Base-by-base conservation (phyloP, 1,140 invertebrate genomes). In the Ephestia elutella region DNA sequence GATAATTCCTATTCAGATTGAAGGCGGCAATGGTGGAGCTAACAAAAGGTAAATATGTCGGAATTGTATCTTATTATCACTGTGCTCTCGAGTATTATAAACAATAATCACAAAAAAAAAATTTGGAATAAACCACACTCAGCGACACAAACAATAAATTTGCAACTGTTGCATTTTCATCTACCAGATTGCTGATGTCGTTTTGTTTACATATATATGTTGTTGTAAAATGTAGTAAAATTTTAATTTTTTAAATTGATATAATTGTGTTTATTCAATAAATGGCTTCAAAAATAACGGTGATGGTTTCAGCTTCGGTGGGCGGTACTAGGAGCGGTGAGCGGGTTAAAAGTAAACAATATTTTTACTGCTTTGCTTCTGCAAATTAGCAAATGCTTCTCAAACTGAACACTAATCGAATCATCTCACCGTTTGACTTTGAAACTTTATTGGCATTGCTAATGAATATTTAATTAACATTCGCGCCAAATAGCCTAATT, bases 1-100 rank as follows among this genome's bases (percentile, higher is more conserved):
- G 63, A 90, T 90, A 74, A 90, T 90, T 70, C 89, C 89, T n/a
- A 90, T 90, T 59, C 89, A 90, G 66, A 86, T 90, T 69, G 89
- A 90, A 80, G 80, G 84, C 62, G 74, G 71, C 59, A 79, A 72
- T 56, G 73, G 75, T 65, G 85, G 80, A 49, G 71, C 75, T 65
- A 86, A 86, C 65, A 82, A 78, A 70, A 86, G 82, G 86, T 88
- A 73, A 60, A 44, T 32, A 32, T 56, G 19, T 7, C 11, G 20
- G 8, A 53, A 13, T 53, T 25, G 8, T 25, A 3, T 20, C 17
- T 59, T 25, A 25, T 25, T 25, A 25, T n/a, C n/a, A n/a, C n/a
- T n/a, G n/a, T n/a, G n/a, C n/a, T n/a, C n/a, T n/a, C n/a, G n/a
- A n/a, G n/a, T n/a, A n/a, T n/a, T n/a, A n/a, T n/a, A n/a, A n/a